Percentiles rank a stretch among this genome's conserved stretches.
phyloP scores from a whole-genome alignment of 2,888 invertebrate genomes.

The Phlogophora meticulosa region DNA sequence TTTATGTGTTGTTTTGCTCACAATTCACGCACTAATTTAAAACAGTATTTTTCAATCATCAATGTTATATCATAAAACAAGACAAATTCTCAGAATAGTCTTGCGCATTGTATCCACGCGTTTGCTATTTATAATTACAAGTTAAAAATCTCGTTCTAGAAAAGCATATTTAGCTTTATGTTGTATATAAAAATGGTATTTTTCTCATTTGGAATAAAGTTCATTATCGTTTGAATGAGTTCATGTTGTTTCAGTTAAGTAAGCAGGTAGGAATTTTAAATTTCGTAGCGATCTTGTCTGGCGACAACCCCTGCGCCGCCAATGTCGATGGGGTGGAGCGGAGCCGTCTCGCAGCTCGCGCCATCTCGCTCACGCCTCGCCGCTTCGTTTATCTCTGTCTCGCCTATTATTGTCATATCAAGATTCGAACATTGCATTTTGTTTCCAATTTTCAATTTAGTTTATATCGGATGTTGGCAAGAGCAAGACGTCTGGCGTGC shows the following conservation, averaged over 20 bases:
- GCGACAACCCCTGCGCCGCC: constrained; percentile 89
- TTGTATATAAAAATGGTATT: constrained; percentile 66
- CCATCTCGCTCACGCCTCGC: constrained; percentile 77
- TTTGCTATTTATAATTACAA: constrained; percentile 90
- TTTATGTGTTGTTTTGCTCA: constrained; percentile 77
- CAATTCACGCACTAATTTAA: constrained; percentile 79
- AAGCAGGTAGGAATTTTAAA: constrained; percentile 87
- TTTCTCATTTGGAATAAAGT: constrained; percentile 73
- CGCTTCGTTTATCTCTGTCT: constrained; percentile 82
- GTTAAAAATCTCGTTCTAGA: constrained; percentile 74
- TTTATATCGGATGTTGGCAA: constrained; percentile 90
- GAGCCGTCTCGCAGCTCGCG: constrained; percentile 79
- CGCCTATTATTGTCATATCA: constrained; percentile 91
- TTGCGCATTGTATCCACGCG: constrained; percentile 88
- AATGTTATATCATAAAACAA: constrained; percentile 84
- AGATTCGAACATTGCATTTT: constrained; percentile 90
- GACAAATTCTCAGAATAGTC: constrained; percentile 86
- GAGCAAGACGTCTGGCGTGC: constrained; percentile 87
- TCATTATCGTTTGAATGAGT: constrained; percentile 72
- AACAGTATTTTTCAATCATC: constrained; percentile 83
- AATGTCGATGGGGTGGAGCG: constrained; percentile 88
- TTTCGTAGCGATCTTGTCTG: constrained; percentile 87
- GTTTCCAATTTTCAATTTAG: constrained; percentile 91
- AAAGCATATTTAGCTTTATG: constrained; percentile 74
- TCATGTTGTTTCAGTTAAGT: constrained; percentile 73